These are phyloP conservation scores for Cirrhinus molitorella DNA, from an alignment of 2,797 vertebrate species.

Conservation along the genomic window DNA sequence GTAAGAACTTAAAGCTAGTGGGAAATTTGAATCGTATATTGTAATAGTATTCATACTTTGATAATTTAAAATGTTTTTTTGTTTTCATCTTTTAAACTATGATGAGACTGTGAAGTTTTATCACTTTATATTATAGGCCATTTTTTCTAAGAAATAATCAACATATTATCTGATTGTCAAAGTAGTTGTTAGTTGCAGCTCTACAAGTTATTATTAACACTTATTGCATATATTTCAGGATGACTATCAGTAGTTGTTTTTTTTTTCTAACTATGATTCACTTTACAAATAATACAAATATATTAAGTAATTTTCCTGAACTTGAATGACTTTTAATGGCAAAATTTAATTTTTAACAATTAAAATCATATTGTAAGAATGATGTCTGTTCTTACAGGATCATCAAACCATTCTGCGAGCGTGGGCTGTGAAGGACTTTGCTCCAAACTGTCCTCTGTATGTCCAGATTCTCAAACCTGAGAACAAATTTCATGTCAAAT, in stretches of 20 bases:
- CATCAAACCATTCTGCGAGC: constrained; percentile 98
- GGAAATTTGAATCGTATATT: not conserved
- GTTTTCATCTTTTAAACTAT: not conserved
- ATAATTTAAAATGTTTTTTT: not conserved
- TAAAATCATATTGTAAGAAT: not conserved
- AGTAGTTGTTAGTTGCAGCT: not conserved
- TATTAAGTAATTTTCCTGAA: not conserved
- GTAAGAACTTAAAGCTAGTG: not conserved
- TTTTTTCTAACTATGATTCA: not conserved
- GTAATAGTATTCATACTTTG: not conserved
- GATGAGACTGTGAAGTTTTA: not conserved
- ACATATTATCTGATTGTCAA: not conserved
- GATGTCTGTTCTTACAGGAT: constrained; percentile 79
- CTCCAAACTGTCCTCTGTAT: constrained; percentile 96
- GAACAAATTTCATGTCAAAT: constrained; percentile 99
- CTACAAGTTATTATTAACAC: not conserved
- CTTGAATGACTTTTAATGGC: not conserved
- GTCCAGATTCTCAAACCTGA: constrained; percentile 98
- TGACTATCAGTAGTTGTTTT: not conserved
- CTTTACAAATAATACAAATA: not conserved
- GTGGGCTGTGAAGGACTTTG: constrained; percentile 99
- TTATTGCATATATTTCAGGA: not conserved
- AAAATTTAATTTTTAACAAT: too few species aligned
- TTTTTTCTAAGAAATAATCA: not conserved
- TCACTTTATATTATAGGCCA: not conserved